Base-by-base conservation (phyloP, 2,888 invertebrate genomes). In the Aphodius granarius region DNA sequence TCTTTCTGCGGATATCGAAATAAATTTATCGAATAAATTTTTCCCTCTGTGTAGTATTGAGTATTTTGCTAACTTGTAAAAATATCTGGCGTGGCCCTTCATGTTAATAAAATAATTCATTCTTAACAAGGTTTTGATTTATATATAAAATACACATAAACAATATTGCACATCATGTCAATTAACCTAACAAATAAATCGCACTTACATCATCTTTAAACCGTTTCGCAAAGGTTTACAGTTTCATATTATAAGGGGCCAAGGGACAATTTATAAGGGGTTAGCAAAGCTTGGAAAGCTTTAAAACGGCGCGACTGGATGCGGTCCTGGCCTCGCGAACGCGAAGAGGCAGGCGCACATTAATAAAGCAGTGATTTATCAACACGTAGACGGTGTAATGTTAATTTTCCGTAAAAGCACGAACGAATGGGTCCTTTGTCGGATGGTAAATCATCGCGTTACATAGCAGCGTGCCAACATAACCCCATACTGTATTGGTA, bases 391-490 rank as follows among this genome's bases (percentile, higher is more conserved):
- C 16, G 16, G 19, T 65, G 65, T 16, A 16, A 18, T 16, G 65
- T 65, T 65, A 65, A 65, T 65, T 65, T 65, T 65, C 17, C 65
- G 65, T 65, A 65, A 65, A 65, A 16, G 19, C 65, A 43, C 65
- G 65, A 16, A 18, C 65, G 65, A 19, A 65, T 65, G 65, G 65
- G 65, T 15, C 65, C 19, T 65, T 65, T 65, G 65, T 65, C 43
- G 43, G 43, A 43, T 43, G 43, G 43, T 43, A 43, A 43, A 43
- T 43, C 43, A 43, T 43, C 43, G 13, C 9, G 43, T 43, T 43
- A 43, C 43, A 43, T 43, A 43, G 43, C n/a, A n/a, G n/a, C 43
- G 43, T 13, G 2, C 43, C 43, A 43, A 43, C 43, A 43, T 43
- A n/a, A 9, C 43, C 43, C 43, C 43, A 43, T 43, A 43, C 43